These are phyloP conservation scores for Acomys russatus DNA, from an alignment of 2,797 vertebrate species.

Conservation along the genomic window DNA sequence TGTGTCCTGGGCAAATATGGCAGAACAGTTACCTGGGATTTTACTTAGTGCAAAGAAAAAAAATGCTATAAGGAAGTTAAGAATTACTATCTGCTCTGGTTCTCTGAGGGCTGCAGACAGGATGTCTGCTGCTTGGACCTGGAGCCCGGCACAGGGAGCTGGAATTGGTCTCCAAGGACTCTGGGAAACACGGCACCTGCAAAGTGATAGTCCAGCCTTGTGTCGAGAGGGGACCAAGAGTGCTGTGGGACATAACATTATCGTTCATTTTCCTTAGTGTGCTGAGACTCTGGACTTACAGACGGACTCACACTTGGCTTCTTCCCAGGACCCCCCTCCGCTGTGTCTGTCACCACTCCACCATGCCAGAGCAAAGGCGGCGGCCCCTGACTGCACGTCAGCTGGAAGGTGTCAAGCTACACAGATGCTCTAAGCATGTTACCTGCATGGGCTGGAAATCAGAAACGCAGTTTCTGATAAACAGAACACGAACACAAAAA, in stretches of 20 bases:
- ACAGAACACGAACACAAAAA: constrained; percentile 1
- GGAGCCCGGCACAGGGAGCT: background rate
- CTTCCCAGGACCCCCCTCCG: constrained; percentile 77
- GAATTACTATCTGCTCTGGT: constrained; percentile 60
- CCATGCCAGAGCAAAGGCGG: constrained; percentile 69
- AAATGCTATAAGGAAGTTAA: constrained; percentile 4
- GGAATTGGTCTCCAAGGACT: constrained; percentile 23
- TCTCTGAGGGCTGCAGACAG: constrained; percentile 64
- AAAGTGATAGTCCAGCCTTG: constrained; percentile 58
- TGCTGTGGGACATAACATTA: background rate
- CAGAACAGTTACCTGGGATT: constrained; percentile 61
- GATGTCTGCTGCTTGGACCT: constrained; percentile 62
- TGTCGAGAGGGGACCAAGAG: background rate
- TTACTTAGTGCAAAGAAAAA: constrained; percentile 3
- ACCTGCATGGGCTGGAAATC: background rate
- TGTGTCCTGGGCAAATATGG: constrained; percentile 33
- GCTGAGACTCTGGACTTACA: constrained; percentile 61
- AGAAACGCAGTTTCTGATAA: background rate
- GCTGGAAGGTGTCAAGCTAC: constrained; percentile 59
- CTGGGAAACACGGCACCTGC: constrained; percentile 48
- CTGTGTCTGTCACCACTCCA: constrained; percentile 74
- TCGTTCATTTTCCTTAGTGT: constrained; percentile 61
- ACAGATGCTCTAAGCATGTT: constrained; percentile 69
- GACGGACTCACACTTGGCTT: constrained; percentile 63
- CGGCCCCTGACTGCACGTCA: constrained; percentile 68